Conservation (phyloP, 1,140 invertebrate species). For the Drosophila littoralis region DNA sequence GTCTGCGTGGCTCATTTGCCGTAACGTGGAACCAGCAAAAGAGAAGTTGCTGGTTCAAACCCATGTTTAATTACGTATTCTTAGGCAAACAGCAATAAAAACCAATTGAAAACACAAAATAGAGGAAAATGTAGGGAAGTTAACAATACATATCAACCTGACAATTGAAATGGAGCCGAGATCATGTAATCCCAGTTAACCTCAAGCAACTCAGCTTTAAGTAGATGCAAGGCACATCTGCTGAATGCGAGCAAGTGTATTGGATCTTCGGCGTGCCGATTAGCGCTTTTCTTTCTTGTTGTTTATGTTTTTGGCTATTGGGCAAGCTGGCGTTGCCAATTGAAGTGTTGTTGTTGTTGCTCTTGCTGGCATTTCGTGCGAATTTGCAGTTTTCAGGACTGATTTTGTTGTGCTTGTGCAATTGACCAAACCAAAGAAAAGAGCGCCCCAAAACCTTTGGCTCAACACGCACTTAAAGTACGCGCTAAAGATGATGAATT, state of each 20-base stretch:
- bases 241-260: neutral
- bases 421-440: neutral
- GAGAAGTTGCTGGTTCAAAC: too few relatives aligned
- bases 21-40: too few relatives aligned
- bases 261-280: neutral
- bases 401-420: conserved; percentile 8
- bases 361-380: conserved; percentile 59
- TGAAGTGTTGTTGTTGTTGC: conserved; percentile 33
- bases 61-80: too few relatives aligned
- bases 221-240: neutral
- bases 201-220: too few relatives aligned
- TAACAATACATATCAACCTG: too few relatives aligned
- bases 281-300: neutral
- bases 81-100: too few relatives aligned
- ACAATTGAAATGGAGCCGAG: too few relatives aligned
- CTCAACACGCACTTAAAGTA: neutral
- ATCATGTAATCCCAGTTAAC: too few relatives aligned
- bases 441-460: too few relatives aligned
- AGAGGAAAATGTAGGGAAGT: too few relatives aligned
- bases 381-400: conserved; percentile 35
- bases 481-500: conserved; percentile 13
- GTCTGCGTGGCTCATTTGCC: too few relatives aligned
- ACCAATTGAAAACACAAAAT: too few relatives aligned
- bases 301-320: conserved; percentile 17
- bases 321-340: conserved; percentile 61